phyloP scores from a whole-genome alignment of 1,140 invertebrate genomes.

The Drosophila rhopaloa region DNA sequence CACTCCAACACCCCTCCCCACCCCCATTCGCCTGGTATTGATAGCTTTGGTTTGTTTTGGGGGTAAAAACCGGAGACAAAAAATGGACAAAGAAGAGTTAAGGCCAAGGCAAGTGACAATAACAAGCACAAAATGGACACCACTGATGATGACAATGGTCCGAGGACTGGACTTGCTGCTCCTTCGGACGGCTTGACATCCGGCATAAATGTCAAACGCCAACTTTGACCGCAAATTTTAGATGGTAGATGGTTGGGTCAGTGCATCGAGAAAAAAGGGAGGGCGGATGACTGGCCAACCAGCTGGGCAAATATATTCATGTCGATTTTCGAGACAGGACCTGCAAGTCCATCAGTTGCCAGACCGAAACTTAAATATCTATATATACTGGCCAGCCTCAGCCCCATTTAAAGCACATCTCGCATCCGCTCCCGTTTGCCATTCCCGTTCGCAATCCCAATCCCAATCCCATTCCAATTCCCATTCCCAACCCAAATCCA shows the following conservation, averaged over 20 bases:
- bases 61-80: constrained; percentile 4
- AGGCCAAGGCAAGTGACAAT: constrained; percentile 60
- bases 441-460: constrained; percentile 1
- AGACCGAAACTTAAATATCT: constrained; percentile 12
- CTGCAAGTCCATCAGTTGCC: constrained; percentile 22
- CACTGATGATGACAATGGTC: constrained; percentile 66
- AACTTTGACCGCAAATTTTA: constrained; percentile 74
- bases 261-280: constrained; percentile 52
- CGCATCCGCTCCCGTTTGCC: constrained; percentile 7
- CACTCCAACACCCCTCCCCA: constrained; percentile 5
- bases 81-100: constrained; percentile 22
- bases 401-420: constrained; percentile 16
- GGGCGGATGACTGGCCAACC: constrained; percentile 18
- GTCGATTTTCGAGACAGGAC: constrained; percentile 3
- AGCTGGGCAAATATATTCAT: constrained; percentile 71
- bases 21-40: constrained; percentile 38
- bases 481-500: constrained; percentile 52
- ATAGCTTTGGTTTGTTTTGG: constrained; percentile 47
- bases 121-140: constrained; percentile 66
- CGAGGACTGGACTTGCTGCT: constrained; percentile 11
- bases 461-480: constrained; percentile 13
- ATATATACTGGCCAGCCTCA: not conserved
- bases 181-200: constrained; percentile 62
- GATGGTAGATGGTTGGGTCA: constrained; percentile 46
- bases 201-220: constrained; percentile 82